phyloP scores from a whole-genome alignment of 2,113 vertebrate genomes.

The Dolichotis patagonum region DNA sequence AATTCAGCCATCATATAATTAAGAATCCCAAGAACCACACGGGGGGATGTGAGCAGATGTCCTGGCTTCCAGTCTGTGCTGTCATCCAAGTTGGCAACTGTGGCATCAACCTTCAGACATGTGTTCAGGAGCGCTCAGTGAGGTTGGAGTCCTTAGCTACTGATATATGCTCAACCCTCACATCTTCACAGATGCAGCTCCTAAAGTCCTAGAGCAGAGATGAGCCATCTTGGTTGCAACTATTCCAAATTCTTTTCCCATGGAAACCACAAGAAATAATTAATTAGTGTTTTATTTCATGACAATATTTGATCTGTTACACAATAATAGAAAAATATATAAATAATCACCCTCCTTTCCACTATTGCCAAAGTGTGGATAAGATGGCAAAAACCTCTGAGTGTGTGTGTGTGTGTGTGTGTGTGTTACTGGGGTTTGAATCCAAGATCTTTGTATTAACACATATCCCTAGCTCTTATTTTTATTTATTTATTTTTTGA shows the following conservation, averaged over 20 bases:
- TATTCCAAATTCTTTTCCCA: background rate
- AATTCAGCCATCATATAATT: background rate
- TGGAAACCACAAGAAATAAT: background rate
- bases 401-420: background rate
- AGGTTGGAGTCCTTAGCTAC: background rate
- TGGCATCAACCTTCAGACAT: background rate
- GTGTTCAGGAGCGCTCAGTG: background rate
- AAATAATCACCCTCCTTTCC: background rate
- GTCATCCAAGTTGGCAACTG: background rate
- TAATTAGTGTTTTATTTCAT: background rate
- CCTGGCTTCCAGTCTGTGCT: background rate
- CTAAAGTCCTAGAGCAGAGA: background rate
- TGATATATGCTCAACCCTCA: background rate
- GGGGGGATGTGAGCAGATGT: background rate
- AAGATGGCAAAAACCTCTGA: background rate
- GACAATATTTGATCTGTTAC: background rate
- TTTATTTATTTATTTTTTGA: background rate
- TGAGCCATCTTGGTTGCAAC: background rate
- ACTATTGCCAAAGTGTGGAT: background rate
- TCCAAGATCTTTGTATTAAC: background rate
- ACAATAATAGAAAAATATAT: constrained; percentile 18
- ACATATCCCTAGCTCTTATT: background rate
- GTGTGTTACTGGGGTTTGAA: background rate
- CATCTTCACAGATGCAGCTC: background rate
- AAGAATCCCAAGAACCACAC: background rate